Evolutionary conservation across 2,113 vertebrate species (phyloP), one percentile per base, ranked within the genome.

Genomic region (Lophochroa leadbeateri): DNA sequence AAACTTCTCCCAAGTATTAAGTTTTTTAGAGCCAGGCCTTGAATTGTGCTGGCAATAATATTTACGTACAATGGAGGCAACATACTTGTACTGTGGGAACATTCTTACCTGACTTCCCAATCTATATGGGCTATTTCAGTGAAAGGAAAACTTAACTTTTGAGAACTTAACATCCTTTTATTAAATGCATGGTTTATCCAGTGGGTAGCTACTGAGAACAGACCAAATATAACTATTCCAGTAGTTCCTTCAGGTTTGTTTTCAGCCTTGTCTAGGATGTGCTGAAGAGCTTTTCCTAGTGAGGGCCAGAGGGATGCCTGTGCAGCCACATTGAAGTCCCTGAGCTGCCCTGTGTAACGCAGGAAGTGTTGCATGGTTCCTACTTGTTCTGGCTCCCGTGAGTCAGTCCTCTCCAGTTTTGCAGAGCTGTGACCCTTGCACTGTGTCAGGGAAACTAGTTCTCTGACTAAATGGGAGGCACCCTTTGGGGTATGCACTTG

Each of bases 301-400:
- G 31, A 46, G 25, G 19, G 37, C 8, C 13, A 43, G 21, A n/a
- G 43, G 29, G 24, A 61, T 6, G 2, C 60, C n/a, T 1, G 0
- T 41, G 11, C 41, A 57, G 33, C 55, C 3, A 5, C 2, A 0
- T 25, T 3, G 0, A 49, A 21, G 25, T 67, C 35, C 44, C 39
- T 28, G 33, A n/a, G 43, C 14, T 64, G 37, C 60, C 35, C 13
- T 35, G 12, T 6, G 28, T 31, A 28, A 20, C 7, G 17, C 0
- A 2, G 19, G 24, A 49, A 57, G 17, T 37, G 44, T 29, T 31
- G 47, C 2, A 3, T 19, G 41, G 13, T 68, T 20, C 29, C 33
- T 64, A 25, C 43, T 63, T 63, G 21, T 57, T 41, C 23, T 2
- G 14, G 15, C 43, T 83, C 44, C 43, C 11, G 0, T 41, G 63